Base-by-base conservation (phyloP, 2,888 invertebrate species). In the Ceratothoa steindachneri region DNA sequence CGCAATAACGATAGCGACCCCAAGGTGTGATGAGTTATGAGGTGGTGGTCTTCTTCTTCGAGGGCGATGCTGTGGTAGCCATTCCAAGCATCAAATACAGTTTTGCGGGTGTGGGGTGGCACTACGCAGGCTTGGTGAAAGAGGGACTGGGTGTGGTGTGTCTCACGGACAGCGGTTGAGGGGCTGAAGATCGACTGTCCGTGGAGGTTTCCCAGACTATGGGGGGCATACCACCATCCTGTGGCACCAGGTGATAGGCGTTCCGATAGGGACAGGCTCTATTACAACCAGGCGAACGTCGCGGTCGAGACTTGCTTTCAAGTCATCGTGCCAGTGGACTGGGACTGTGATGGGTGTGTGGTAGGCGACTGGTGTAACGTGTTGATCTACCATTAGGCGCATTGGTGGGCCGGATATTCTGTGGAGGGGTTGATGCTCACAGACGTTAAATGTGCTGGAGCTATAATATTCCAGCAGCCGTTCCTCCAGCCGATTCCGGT, bases 151-250 rank as follows among this genome's bases (percentile, higher is more conserved):
- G 67, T n/a, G n/a, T n/a, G n/a, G n/a, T n/a, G n/a, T n/a, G n/a
- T n/a, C n/a, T n/a, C n/a, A n/a, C n/a, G n/a, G 72, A 31, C 71
- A 71, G 30, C 73, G 65, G 24, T 67, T 70, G 3, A 76, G 70
- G n/a, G 12, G 9, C 60, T 76, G 71, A 22, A 71, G 31, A 19
- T 76, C 65, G 0, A 71, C 71, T 1, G 71, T 73, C 3, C 65
- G n/a, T 3, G 31, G 52, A 1, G 71, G 73, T 12, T 12, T 67
- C 5, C 64, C 73, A 1, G 51, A n/a, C 19, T 68, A 73, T 24
- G 70, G 73, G 41, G 73, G 15, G 3, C 27, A 28, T 12, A 76
- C 71, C 68, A 76, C 68, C 73, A 76, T 73, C 0, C 73, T 2
- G 0, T 64, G 24, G 51, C 70, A 76, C 60, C n/a, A 70, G 12